Base-by-base conservation (phyloP, 37 sponge, comb jelly and placozoan species). In the Beroe forskalii region DNA sequence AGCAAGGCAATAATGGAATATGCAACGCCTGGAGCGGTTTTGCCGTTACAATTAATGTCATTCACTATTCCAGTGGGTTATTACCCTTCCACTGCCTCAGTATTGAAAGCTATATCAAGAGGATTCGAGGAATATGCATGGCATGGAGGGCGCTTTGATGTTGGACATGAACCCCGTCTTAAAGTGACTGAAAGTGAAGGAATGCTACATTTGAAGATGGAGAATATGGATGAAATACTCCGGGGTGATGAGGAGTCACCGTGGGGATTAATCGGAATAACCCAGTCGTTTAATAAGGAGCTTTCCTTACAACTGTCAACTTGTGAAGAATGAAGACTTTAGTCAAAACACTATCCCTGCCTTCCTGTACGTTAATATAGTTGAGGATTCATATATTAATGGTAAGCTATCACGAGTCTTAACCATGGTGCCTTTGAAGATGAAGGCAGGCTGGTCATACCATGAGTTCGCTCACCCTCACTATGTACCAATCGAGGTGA, bases 321-420 rank as follows among this genome's bases (percentile, higher is more conserved):
- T 22, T 12, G 40, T 37, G 6, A 17, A 37, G 38, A 27, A 72
- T 27, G 27, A 23, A 6, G 23, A 35, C 8, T 20, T 72, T 8
- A 12, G 19, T 27, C 19, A 72, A 1, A 32, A 37, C 20, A 14
- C 8, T 27, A 4, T 35, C 14, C 19, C 27, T 8, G 6, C 28
- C 3, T 72, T 32, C 27, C 38, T 72, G 23, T 72, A 72, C 27
- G 14, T 72, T 38, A 72, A 37, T 72, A 72, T 72, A 8, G 40
- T 72, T 17, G 40, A 72, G 40, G 4, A 37, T 4, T 72, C 76
- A 33, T 72, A 38, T 22, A 72, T 72, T 23, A 72, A 72, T 37
- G 76, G 76, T 4, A 28, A 33, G 23, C 19, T 27, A 8, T 72
- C 76, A 27, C 19, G 76, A 37, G 6, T 72, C 6, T 72, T 72